Evolutionary conservation across 2,888 invertebrate genomes (phyloP).

Genomic region (Stratiomys singularior): DNA sequence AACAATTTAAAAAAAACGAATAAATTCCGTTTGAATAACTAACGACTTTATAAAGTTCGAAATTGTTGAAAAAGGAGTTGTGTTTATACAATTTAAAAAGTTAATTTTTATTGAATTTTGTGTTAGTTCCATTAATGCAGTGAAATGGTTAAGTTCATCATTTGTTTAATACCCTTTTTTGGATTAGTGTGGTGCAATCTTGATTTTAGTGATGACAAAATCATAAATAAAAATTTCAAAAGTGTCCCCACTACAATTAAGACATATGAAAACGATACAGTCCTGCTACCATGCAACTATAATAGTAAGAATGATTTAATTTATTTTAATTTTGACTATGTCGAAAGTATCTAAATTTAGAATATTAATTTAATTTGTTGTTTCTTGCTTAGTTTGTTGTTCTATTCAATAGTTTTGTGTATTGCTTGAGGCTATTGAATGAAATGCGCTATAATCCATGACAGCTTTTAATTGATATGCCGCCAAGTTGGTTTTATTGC

Average conservation of each 20-base stretch:
- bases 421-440: neutral
- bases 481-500: neutral
- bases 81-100: neutral
- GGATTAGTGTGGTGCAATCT: slow-evolving; percentile 52
- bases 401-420: no score
- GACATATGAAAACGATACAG: slow-evolving; percentile 80
- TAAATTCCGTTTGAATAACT: neutral
- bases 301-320: slow-evolving; percentile 71
- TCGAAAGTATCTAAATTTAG: no score
- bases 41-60: slow-evolving; percentile 14
- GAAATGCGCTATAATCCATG: slow-evolving; percentile 2
- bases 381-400: no score
- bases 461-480: slow-evolving; percentile 15
- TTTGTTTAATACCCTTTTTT: neutral
- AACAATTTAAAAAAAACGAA: neutral
- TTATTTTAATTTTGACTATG: no score
- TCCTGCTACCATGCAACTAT: slow-evolving; percentile 80
- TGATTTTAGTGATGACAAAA: slow-evolving; percentile 58
- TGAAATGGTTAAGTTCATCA: slow-evolving; percentile 23
- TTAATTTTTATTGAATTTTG: neutral
- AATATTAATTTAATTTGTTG: no score
- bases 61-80: neutral
- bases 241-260: slow-evolving; percentile 80
- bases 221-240: slow-evolving; percentile 68
- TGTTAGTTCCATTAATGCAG: neutral